Evolutionary conservation across 2,113 vertebrate genomes (phyloP).

Genomic region (Pongo abelii): DNA sequence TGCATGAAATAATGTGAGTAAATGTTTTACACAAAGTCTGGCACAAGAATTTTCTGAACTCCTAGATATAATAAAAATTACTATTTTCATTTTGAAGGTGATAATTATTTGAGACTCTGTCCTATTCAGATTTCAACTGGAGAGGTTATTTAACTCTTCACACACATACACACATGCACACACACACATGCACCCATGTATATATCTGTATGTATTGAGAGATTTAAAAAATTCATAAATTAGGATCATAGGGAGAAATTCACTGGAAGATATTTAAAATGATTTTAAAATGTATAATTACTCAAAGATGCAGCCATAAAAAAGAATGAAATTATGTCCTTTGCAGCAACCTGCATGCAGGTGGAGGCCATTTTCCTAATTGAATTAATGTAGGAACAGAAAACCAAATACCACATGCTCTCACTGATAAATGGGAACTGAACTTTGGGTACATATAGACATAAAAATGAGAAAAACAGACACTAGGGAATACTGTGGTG

Average conservation of each 20-base stretch:
- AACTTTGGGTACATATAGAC: too few species aligned
- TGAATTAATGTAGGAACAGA: too few species aligned
- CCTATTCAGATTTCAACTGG: background rate
- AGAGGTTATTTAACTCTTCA: background rate
- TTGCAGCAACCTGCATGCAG: too few species aligned
- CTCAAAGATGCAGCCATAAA: too few species aligned
- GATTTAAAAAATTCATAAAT: background rate
- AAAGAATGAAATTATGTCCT: too few species aligned
- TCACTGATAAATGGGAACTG: too few species aligned
- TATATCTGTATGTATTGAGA: background rate
- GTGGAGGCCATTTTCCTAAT: too few species aligned
- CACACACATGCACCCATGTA: accelerated
- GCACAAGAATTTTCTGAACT: background rate
- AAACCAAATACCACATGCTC: too few species aligned
- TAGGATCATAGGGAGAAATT: background rate
- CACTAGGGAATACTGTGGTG: too few species aligned
- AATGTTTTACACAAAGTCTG: background rate
- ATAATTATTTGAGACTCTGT: background rate
- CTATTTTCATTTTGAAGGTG: background rate
- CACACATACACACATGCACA: background rate
- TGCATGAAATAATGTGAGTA: background rate
- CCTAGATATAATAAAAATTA: background rate
- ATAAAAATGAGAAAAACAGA: too few species aligned
- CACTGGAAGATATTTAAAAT: background rate
- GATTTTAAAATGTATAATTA: background rate